Conservation (phyloP, 2,113 vertebrate genomes). For the Fukomys damarensis region DNA sequence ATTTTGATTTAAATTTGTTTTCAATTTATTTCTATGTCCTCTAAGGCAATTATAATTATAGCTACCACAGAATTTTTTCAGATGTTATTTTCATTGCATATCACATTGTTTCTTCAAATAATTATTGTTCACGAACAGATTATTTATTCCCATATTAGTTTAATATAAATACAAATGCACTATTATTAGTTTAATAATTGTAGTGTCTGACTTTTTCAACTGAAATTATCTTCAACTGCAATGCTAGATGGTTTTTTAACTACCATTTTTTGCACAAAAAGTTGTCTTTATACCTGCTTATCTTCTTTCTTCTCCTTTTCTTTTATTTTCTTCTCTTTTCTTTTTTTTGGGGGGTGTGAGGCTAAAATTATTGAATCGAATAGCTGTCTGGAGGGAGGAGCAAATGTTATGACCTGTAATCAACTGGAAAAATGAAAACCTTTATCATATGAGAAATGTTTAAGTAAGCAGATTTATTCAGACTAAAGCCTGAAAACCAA, state of each 20-base stretch:
- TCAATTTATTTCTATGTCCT: constrained; percentile 32
- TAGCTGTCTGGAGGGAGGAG: neutral
- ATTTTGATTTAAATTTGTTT: constrained; percentile 21
- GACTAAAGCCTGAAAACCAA: neutral
- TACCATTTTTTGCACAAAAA: constrained; percentile 27
- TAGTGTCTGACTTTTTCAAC: constrained; percentile 1
- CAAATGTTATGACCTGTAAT: constrained; percentile 59
- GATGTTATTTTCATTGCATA: neutral
- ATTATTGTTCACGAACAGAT: constrained; percentile 48
- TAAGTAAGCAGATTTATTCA: constrained; percentile 61
- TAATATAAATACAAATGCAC: neutral
- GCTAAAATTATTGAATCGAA: constrained; percentile 37
- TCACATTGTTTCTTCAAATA: neutral
- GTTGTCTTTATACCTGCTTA: neutral
- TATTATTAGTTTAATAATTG: constrained; percentile 1
- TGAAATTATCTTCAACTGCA: constrained; percentile 58
- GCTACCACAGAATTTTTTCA: neutral
- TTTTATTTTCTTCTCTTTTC: accelerated
- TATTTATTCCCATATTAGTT: neutral
- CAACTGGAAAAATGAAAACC: constrained; percentile 55
- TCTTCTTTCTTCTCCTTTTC: constrained; percentile 2
- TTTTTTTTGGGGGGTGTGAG: neutral
- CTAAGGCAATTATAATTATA: neutral
- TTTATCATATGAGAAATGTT: constrained; percentile 59
- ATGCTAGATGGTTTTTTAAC: neutral